These are phyloP conservation scores for Channa argus DNA, from an alignment of 2,113 vertebrate species.

Conservation along the genomic window DNA sequence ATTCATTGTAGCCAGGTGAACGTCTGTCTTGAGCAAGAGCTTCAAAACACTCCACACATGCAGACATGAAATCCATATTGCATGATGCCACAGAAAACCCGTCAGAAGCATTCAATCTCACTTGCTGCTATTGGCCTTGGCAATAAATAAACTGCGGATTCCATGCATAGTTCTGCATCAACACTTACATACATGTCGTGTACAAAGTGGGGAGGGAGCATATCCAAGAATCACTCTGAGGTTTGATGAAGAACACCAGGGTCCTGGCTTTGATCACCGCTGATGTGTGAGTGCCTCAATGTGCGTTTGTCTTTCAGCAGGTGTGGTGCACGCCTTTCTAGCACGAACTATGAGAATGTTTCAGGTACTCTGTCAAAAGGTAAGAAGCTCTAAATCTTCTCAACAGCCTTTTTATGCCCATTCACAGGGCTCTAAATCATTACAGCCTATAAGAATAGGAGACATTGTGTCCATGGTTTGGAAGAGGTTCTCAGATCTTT, in stretches of 20 bases:
- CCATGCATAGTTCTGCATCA: conserved; percentile 52
- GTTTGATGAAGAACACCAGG: conserved; percentile 60
- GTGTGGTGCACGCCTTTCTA: conserved; percentile 38
- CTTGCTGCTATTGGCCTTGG: conserved; percentile 35
- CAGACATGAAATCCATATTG: conserved; percentile 48
- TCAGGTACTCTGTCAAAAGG: conserved; percentile 52
- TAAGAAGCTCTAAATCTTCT: conserved; percentile 53
- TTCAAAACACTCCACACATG: conserved; percentile 59
- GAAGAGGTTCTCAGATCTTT: background rate
- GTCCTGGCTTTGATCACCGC: conserved; percentile 69
- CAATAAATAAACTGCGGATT: conserved; percentile 60
- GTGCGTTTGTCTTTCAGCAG: conserved; percentile 70
- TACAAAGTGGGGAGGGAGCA: conserved; percentile 59
- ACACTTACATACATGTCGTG: conserved; percentile 23
- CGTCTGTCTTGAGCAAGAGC: conserved; percentile 32
- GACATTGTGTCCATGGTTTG: conserved; percentile 8
- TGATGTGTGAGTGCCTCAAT: conserved; percentile 60
- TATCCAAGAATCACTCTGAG: conserved; percentile 54
- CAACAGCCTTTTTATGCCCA: conserved; percentile 59
- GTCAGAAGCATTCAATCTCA: conserved; percentile 60
- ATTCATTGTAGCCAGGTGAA: conserved; percentile 69
- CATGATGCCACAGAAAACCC: conserved; percentile 44
- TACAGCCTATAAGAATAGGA: conserved; percentile 24
- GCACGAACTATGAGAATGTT: conserved; percentile 50
- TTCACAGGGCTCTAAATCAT: conserved; percentile 37